These are phyloP conservation scores for Spilosoma lubricipeda DNA, from an alignment of 2,888 invertebrate species.

Conservation along the genomic window DNA sequence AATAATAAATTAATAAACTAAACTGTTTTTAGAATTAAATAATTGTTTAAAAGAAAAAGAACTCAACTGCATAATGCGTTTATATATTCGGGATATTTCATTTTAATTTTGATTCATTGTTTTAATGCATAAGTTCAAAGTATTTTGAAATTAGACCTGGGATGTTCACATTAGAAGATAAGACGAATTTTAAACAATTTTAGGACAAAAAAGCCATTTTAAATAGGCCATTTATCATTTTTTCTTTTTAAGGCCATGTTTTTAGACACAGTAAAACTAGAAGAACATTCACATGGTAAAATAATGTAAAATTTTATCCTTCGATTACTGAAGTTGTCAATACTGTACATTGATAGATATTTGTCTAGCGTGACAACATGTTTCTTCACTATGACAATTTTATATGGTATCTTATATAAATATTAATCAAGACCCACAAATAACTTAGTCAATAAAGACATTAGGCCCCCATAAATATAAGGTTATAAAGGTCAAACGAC, in stretches of 20 bases:
- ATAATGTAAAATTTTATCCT: not conserved
- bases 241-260: too few relatives aligned
- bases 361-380: too few relatives aligned
- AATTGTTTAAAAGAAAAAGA: not conserved
- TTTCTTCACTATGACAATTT: not conserved
- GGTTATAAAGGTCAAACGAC: constrained; percentile 25
- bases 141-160: too few relatives aligned
- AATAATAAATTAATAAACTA: not conserved
- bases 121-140: too few relatives aligned
- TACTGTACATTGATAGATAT: not conserved
- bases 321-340: not conserved
- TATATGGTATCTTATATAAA: not conserved
- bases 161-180: too few relatives aligned
- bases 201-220: too few relatives aligned
- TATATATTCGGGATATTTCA: too few relatives aligned
- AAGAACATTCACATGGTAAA: not conserved
- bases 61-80: not conserved
- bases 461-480: constrained; percentile 18
- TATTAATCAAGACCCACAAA: constrained; percentile 6
- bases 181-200: too few relatives aligned
- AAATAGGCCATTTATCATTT: too few relatives aligned
- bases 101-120: too few relatives aligned
- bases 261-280: too few relatives aligned
- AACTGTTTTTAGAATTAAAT: not conserved
- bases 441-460: constrained; percentile 7